Conservation (phyloP, 2,888 invertebrate species). For the Branchinecta sandiegonensis region DNA sequence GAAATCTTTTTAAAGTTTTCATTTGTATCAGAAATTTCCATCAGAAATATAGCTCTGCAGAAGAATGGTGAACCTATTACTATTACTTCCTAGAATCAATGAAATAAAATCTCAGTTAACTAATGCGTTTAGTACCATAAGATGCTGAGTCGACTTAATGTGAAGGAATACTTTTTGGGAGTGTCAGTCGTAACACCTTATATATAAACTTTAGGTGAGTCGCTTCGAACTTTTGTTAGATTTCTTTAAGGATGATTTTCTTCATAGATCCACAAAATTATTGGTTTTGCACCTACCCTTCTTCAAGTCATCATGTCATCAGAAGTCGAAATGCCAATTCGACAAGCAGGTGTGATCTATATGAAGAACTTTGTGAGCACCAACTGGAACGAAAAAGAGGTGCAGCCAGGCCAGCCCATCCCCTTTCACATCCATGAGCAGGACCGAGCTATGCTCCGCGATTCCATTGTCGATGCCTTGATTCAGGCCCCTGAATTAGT, state of each 20-base stretch:
- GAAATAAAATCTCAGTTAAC: too few relatives aligned
- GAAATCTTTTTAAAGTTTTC: too few relatives aligned
- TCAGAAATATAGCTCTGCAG: too few relatives aligned
- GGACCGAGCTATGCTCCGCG: slow-evolving; percentile 80
- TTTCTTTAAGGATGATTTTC: slow-evolving; percentile 22
- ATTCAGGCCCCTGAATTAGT: slow-evolving; percentile 83
- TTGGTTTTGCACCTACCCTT: slow-evolving; percentile 85
- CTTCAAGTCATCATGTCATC: slow-evolving; percentile 85
- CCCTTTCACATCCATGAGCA: slow-evolving; percentile 88
- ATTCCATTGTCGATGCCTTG: slow-evolving; percentile 87
- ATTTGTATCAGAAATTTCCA: too few relatives aligned
- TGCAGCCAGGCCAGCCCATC: slow-evolving; percentile 50
- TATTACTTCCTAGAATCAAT: too few relatives aligned
- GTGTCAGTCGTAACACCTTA: too few relatives aligned
- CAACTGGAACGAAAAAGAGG: slow-evolving; percentile 74
- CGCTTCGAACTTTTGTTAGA: background rate
- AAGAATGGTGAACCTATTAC: too few relatives aligned
- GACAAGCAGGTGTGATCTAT: slow-evolving; percentile 91
- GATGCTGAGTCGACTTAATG: too few relatives aligned
- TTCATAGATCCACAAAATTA: slow-evolving; percentile 73
- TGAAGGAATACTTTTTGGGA: too few relatives aligned
- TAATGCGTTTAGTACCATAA: too few relatives aligned
- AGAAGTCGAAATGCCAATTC: slow-evolving; percentile 73
- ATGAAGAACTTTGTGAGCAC: slow-evolving; percentile 80
- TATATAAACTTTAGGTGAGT: background rate